phyloP scores from a whole-genome alignment of 2,888 invertebrate genomes.

The Ypsolopha scabrella region DNA sequence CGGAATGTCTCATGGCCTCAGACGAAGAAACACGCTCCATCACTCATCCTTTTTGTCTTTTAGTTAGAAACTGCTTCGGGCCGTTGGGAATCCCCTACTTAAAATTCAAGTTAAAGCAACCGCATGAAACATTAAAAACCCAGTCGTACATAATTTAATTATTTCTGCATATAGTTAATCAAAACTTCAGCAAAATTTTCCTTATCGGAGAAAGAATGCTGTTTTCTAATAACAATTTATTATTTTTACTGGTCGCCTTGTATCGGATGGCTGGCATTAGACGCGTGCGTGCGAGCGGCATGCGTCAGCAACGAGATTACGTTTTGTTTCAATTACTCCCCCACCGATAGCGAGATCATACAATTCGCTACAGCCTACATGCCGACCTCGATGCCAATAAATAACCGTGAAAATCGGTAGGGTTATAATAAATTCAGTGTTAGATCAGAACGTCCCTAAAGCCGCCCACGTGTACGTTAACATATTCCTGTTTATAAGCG shows the following conservation, averaged over 20 bases:
- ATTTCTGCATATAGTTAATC: not conserved
- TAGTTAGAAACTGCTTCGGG: slow-evolving; percentile 9
- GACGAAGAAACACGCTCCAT: slow-evolving; percentile 35
- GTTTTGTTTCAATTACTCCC: slow-evolving; percentile 14
- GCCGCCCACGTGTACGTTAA: no score
- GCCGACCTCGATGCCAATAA: no score
- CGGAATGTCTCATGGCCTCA: slow-evolving; percentile 35
- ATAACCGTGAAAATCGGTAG: no score
- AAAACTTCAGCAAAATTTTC: not conserved
- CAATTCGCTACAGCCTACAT: not conserved
- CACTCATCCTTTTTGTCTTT: slow-evolving; percentile 6
- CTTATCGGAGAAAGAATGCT: not conserved
- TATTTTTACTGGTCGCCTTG: not conserved
- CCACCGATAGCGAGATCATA: slow-evolving; percentile 17
- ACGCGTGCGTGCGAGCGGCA: slow-evolving; percentile 4
- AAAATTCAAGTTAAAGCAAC: not conserved
- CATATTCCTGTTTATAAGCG: no score
- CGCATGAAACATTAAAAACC: not conserved
- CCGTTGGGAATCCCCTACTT: slow-evolving; percentile 41
- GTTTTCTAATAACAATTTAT: not conserved
- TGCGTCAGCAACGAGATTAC: slow-evolving; percentile 10
- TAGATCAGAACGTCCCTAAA: no score
- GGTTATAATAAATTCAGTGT: no score
- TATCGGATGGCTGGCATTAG: not conserved
- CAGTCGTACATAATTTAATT: no score